Conservation (phyloP, 2,797 vertebrate genomes). For the Diglossa cyanea region DNA sequence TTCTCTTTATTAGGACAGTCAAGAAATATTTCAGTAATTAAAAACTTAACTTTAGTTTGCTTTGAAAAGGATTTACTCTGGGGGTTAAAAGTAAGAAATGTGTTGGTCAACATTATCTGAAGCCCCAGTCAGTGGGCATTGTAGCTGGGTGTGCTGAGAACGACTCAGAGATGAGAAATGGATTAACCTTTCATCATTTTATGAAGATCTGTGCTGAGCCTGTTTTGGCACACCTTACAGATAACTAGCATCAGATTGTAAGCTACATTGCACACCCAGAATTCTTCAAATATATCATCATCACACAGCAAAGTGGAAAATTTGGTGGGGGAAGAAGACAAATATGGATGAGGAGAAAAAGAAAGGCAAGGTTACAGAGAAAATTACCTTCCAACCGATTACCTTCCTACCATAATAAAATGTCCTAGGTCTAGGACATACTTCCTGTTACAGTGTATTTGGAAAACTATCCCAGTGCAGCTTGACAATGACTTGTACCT, state of each 20-base stretch:
- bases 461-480: not conserved
- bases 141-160: not conserved
- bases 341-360: not conserved
- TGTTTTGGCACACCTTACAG: not conserved
- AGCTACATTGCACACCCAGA: not conserved
- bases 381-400: not conserved
- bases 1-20: not conserved
- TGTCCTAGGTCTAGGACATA: not conserved
- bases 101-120: not conserved
- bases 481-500: not conserved
- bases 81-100: not conserved
- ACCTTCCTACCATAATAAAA: too few species aligned
- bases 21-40: not conserved
- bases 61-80: not conserved
- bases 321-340: not conserved
- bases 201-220: not conserved
- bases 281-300: not conserved
- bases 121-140: not conserved
- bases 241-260: not conserved
- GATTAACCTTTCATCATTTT: not conserved
- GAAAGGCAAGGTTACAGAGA: not conserved
- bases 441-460: not conserved
- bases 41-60: not conserved
- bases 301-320: not conserved
- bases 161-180: not conserved